Evolutionary conservation across 2,888 invertebrate species (phyloP).

Genomic region (Dasysyrphus tricinctus): DNA sequence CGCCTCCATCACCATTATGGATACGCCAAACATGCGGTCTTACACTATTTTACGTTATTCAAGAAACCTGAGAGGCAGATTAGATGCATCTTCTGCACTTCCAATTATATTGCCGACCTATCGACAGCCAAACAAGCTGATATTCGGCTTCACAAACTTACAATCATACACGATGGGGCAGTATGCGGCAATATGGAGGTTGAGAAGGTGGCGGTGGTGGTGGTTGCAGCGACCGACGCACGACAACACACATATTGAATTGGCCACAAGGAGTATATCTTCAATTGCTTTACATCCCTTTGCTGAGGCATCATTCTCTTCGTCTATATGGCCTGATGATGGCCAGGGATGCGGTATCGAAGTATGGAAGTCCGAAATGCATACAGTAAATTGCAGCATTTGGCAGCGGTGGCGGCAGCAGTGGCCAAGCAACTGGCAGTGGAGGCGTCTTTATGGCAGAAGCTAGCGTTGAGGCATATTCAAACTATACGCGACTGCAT

Average conservation of each 20-base stretch:
- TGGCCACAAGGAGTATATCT: conserved; percentile 54
- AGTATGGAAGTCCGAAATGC: conserved; percentile 52
- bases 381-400: conserved; percentile 50
- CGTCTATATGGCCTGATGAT: conserved; percentile 6
- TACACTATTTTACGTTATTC: conserved; percentile 69
- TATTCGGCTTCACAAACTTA: conserved; percentile 35
- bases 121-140: conserved; percentile 69
- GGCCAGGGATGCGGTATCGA: conserved; percentile 47
- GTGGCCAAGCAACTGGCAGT: neutral
- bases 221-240: conserved; percentile 6
- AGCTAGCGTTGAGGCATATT: conserved; percentile 40
- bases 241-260: conserved; percentile 45
- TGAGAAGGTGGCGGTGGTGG: neutral
- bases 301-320: conserved; percentile 38
- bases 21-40: conserved; percentile 49
- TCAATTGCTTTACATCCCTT: conserved; percentile 68
- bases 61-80: conserved; percentile 70
- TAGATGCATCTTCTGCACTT: conserved; percentile 75
- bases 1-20: conserved; percentile 33
- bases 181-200: conserved; percentile 11
- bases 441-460: conserved; percentile 17
- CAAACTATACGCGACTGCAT: conserved; percentile 72
- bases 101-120: conserved; percentile 76
- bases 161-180: neutral
- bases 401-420: neutral